A percentile compares a stretch with the other conserved stretches of the same genome.
Evolutionary conservation across 92 coral and sea anemone species (phyloP).

Genomic region (Porites evermanni): DNA sequence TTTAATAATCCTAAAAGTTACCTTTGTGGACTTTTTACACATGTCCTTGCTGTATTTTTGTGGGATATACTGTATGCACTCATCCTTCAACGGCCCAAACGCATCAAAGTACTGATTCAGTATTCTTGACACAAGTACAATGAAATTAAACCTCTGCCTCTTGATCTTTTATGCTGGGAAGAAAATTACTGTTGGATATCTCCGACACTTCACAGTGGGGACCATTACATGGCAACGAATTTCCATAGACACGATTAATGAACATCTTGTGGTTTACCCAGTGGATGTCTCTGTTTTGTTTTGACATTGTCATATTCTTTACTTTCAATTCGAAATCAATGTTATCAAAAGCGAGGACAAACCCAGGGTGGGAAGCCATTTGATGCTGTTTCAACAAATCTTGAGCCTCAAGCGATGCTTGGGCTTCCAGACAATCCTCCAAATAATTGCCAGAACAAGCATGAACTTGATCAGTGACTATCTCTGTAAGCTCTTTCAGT

Average conservation of each 20-base stretch:
- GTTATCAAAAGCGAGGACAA: slow-evolving; percentile 50
- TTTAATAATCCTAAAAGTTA: neutral
- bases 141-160: slow-evolving; percentile 28
- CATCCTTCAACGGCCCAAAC: slow-evolving; percentile 48
- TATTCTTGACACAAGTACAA: slow-evolving; percentile 40
- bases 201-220: slow-evolving; percentile 41
- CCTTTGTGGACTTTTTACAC: slow-evolving; percentile 54
- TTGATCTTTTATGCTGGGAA: slow-evolving; percentile 52
- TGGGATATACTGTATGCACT: slow-evolving; percentile 51
- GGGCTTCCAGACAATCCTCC: slow-evolving; percentile 36
- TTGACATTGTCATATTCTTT: slow-evolving; percentile 44
- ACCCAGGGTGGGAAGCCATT: slow-evolving; percentile 59
- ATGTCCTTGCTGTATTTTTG: slow-evolving; percentile 51
- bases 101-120: slow-evolving; percentile 46
- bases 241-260: slow-evolving; percentile 63
- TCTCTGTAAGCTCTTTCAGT: slow-evolving; percentile 35
- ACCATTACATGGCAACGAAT: slow-evolving; percentile 6
- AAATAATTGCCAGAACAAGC: slow-evolving; percentile 26
- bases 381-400: neutral
- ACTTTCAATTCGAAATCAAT: slow-evolving; percentile 35
- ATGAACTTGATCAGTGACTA: slow-evolving; percentile 25
- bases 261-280: slow-evolving; percentile 78
- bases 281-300: slow-evolving; percentile 62
- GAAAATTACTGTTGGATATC: slow-evolving; percentile 43
- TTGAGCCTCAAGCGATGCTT: neutral